phyloP scores from a whole-genome alignment of 1,140 invertebrate species.

The Penaeus indicus region DNA sequence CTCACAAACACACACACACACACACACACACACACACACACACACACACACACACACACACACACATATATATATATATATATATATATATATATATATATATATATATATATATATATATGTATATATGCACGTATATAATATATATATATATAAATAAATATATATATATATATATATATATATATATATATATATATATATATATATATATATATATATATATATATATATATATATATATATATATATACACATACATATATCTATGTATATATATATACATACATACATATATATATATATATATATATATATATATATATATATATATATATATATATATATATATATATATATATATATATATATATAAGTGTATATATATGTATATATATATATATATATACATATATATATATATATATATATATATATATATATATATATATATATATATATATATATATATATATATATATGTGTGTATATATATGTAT shows the following conservation, averaged over 20 bases:
- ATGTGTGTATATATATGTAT: neutral
- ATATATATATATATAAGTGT: too few relatives aligned
- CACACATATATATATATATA: conserved; percentile 12
- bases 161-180: conserved; percentile 14
- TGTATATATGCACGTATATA: conserved; percentile 12
- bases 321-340: conserved; percentile 14
- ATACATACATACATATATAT: conserved; percentile 12
- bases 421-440: conserved; percentile 14
- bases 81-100: conserved; percentile 14
- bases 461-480: conserved; percentile 14
- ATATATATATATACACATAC: conserved; percentile 12
- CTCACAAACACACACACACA: conserved; percentile 1
- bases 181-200: conserved; percentile 14
- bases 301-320: conserved; percentile 14
- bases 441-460: conserved; percentile 8
- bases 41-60: conserved; percentile 10
- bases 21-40: conserved; percentile 10
- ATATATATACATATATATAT: conserved; percentile 14
- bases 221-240: conserved; percentile 14
- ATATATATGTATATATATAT: conserved; percentile 14
- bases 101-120: conserved; percentile 14
- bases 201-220: conserved; percentile 14
- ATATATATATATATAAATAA: neutral
- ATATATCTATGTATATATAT: too few relatives aligned
- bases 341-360: conserved; percentile 14